Evolutionary conservation across 2,888 invertebrate species (phyloP).

Genomic region (Lasioglossum pauxillum): DNA sequence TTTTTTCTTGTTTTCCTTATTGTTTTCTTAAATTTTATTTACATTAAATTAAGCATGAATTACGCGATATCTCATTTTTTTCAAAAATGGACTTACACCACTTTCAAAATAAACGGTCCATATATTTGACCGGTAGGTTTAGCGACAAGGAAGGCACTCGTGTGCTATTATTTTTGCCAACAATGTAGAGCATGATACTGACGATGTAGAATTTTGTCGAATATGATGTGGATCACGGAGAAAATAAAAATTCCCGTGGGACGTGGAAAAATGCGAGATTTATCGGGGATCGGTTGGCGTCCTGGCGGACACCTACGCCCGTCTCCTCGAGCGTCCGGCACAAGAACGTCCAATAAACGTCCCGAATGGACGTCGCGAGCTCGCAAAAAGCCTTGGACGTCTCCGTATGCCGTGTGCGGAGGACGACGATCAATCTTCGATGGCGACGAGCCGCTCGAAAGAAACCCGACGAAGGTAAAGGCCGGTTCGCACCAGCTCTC

Average conservation of each 20-base stretch:
- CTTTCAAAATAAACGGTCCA: too few relatives aligned
- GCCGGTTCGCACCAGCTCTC: slow-evolving; percentile 23
- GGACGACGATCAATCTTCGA: slow-evolving; percentile 51
- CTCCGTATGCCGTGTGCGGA: slow-evolving; percentile 1
- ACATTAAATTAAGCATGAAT: too few relatives aligned
- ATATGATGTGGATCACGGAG: background rate
- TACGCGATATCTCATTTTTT: too few relatives aligned
- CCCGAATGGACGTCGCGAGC: slow-evolving; percentile 21
- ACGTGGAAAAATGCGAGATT: slow-evolving; percentile 23
- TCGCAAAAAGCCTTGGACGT: slow-evolving; percentile 21
- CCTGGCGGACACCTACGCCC: slow-evolving; percentile 19
- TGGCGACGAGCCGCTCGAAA: slow-evolving; percentile 1
- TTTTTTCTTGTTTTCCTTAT: too few relatives aligned
- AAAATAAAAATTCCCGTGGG: background rate
- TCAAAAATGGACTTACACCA: too few relatives aligned
- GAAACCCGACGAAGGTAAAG: slow-evolving; percentile 41
- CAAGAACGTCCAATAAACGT: slow-evolving; percentile 31
- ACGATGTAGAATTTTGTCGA: background rate
- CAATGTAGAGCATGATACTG: background rate
- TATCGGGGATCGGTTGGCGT: background rate
- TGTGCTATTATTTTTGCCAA: too few relatives aligned
- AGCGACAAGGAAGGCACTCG: too few relatives aligned
- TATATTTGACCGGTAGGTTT: too few relatives aligned
- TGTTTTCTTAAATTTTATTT: too few relatives aligned
- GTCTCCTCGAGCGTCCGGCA: background rate